Evolutionary conservation across 2,113 vertebrate species (phyloP), one percentile per base, ranked within the genome.

Genomic region (Chionomys nivalis): DNA sequence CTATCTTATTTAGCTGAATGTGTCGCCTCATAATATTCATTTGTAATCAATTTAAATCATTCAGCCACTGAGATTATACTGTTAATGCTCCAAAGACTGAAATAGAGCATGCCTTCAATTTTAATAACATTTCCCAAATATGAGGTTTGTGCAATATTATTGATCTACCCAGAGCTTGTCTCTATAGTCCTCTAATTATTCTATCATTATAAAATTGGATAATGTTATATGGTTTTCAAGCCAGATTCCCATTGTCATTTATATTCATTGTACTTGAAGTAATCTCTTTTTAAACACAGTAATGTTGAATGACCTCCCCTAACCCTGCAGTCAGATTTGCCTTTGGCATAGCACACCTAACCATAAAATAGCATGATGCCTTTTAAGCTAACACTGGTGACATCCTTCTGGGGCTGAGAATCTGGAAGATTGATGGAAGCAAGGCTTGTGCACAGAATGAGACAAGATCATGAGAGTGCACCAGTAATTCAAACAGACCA

Each of bases 401-500:
- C 52, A 89, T 95, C 55, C 76, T 94, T 94, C 36, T n/a, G 42
- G 96, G 93, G 23, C 81, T 95, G 95, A 97, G 19, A 39, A 39
- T 95, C 87, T 97, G 49, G 85, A 96, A 97, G 65, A 79, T 94
- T 98, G 91, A 97, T 98, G 97, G 94, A 98, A 97, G 73, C 83
- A 21, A 44, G 86, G 44, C 73, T 97, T 90, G 91, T 97, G 98
- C 96, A 91, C 82, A 97, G 88, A 98, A 90, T 73, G 97, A 97
- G 90, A 97, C 86, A 98, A 98, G 79, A 91, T 61, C 78, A 97
- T 77, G 49, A 93, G 11, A 97, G 61, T 73, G 91, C 96, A 92
- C 77, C 90, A 96, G 95, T 97, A 98, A 97, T 97, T 98, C 96
- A 97, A 96, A 47, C n/a, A 97, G 88, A 95, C 47, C 23, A 66